Evolutionary conservation across 2,888 invertebrate genomes (phyloP).

Genomic region (Neocrepidodera transversa): DNA sequence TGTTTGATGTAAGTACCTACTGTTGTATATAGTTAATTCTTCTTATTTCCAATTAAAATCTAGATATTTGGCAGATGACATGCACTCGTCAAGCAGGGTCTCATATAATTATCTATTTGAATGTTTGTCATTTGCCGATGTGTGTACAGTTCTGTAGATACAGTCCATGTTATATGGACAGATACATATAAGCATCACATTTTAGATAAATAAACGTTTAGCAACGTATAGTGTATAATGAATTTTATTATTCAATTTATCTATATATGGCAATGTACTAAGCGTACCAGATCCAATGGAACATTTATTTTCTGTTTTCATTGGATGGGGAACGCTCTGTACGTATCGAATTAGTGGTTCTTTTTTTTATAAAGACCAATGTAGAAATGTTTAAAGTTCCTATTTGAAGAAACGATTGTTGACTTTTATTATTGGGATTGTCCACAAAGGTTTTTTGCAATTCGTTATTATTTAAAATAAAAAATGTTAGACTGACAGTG

Average conservation of each 20-base stretch:
- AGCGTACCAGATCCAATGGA: background rate
- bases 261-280: constrained; percentile 31
- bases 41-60: constrained; percentile 34
- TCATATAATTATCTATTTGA: constrained; percentile 59
- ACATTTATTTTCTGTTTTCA: background rate
- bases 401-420: constrained; percentile 54
- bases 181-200: constrained; percentile 45
- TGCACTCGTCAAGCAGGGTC: constrained; percentile 61
- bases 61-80: constrained; percentile 55
- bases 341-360: constrained; percentile 47
- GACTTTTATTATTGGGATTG: constrained; percentile 43
- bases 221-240: constrained; percentile 51
- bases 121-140: constrained; percentile 56
- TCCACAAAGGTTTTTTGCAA: constrained; percentile 21
- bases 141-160: constrained; percentile 54
- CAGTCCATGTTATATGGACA: constrained; percentile 47
- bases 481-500: constrained; percentile 39
- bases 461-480: constrained; percentile 24
- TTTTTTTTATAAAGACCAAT: constrained; percentile 58
- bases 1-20: constrained; percentile 33
- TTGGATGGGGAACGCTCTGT: constrained; percentile 17
- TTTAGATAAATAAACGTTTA: constrained; percentile 50
- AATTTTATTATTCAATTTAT: constrained; percentile 51
- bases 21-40: constrained; percentile 19
- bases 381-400: constrained; percentile 58